Evolutionary conservation across 2,888 invertebrate species (phyloP), one percentile per base, ranked within the genome.

Genomic region (Drosophila sordidapex): DNA sequence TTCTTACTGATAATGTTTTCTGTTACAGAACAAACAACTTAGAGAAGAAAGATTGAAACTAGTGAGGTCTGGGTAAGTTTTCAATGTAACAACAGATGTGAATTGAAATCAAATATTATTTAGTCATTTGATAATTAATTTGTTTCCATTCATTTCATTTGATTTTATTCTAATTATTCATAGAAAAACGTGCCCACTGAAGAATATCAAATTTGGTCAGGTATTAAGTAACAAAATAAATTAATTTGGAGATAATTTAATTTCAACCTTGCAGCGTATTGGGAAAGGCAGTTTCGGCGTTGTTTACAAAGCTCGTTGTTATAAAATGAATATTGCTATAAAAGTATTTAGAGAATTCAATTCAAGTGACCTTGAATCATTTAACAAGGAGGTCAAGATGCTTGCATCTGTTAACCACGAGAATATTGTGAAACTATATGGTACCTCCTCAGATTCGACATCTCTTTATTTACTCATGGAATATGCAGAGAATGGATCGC

Each of bases 371-470:
- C 1, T 21, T 13, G 13, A 7, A 18, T 10, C 27, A n/a, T 21
- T 63, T 48, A n/a, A 63, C 7, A 33, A 25, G 1, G 53, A 62
- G 21, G 18, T 54, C 43, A 54, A n/a, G 13, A 5, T 11, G 7
- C 33, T 54, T 8, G 48, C 36, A 18, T n/a, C 29, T 7, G 36
- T 46, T 48, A 11, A 21, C 13, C 35, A 57, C 15, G 29, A 49
- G 4, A 27, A 51, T 33, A 58, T 57, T 18, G 18, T 65, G 5
- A 21, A 58, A n/a, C 7, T 65, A 27, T 33, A 38, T 57, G 64
- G 43, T 2, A 43, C 27, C 6, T 25, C 25, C 18, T 27, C 21
- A 10, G 1, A 46, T 11, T 4, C 0, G 3, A 25, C 11, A 0
- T 21, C 1, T 8, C 1, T 13, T 13, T 53, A 46, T n/a, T 27